A percentile compares a stretch with the other conserved stretches of the same genome.
Conservation (phyloP, 2,113 vertebrate genomes). For the Pangasianodon gigas region DNA sequence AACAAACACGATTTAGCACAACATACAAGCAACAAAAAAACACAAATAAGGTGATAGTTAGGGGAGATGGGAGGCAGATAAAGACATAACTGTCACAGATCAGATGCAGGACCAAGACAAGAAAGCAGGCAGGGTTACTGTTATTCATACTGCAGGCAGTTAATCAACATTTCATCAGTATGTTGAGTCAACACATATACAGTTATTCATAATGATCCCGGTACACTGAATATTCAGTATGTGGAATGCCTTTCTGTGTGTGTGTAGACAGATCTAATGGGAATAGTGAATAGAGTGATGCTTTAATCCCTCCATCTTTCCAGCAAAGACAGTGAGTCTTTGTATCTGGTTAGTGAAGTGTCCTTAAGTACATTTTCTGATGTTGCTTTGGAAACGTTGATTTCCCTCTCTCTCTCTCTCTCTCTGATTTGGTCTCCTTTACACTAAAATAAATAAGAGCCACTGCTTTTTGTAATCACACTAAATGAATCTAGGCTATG, state of each 20-base stretch:
- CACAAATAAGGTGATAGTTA: slow-evolving; percentile 38
- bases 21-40: slow-evolving; percentile 38
- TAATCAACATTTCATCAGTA: slow-evolving; percentile 40
- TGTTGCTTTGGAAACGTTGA: slow-evolving; percentile 9
- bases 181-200: slow-evolving; percentile 7
- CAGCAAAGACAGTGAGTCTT: slow-evolving; percentile 28
- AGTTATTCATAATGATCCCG: neutral
- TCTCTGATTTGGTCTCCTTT: neutral
- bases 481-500: neutral
- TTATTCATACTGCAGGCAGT: slow-evolving; percentile 55
- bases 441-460: neutral
- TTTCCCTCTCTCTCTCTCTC: neutral
- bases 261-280: neutral
- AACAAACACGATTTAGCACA: slow-evolving; percentile 35
- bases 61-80: slow-evolving; percentile 1
- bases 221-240: neutral
- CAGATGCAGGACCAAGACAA: slow-evolving; percentile 48
- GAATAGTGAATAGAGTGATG: neutral
- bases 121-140: slow-evolving; percentile 64
- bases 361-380: slow-evolving; percentile 26
- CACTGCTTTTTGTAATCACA: neutral
- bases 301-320: neutral
- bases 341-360: slow-evolving; percentile 16
- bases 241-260: neutral
- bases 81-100: slow-evolving; percentile 44